A percentile compares a stretch with the other conserved stretches of the same genome.
These are phyloP conservation scores for Tillus elongatus DNA, from an alignment of 2,888 invertebrate species.

Conservation along the genomic window DNA sequence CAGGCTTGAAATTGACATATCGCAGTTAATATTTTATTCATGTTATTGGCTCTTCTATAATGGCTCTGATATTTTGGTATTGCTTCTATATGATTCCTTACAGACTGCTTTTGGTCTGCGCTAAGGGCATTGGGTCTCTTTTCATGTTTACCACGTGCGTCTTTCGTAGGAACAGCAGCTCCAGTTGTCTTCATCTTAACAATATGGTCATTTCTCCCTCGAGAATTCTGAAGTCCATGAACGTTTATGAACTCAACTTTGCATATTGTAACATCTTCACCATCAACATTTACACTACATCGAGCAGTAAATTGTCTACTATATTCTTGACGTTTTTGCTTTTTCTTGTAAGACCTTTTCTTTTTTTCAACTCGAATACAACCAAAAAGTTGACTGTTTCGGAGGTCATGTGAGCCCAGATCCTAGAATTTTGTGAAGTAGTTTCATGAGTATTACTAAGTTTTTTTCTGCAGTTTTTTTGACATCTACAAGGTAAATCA, in stretches of 20 bases:
- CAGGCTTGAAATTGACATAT: slow-evolving; percentile 9
- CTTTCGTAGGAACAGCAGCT: slow-evolving; percentile 8
- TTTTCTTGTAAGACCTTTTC: slow-evolving; percentile 16
- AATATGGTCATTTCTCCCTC: slow-evolving; percentile 13
- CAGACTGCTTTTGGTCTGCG: slow-evolving; percentile 11
- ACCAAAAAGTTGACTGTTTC: slow-evolving; percentile 16
- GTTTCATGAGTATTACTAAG: background rate
- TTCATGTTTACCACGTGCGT: slow-evolving; percentile 13
- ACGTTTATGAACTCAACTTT: slow-evolving; percentile 15
- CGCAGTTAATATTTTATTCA: slow-evolving; percentile 12
- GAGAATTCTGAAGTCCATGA: slow-evolving; percentile 10
- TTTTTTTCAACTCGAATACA: slow-evolving; percentile 13
- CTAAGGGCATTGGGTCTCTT: slow-evolving; percentile 13
- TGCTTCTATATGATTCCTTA: slow-evolving; percentile 12
- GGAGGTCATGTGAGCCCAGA: slow-evolving; percentile 14
- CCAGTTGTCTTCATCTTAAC: slow-evolving; percentile 10
- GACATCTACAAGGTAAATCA: background rate
- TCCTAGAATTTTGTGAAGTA: slow-evolving; percentile 12
- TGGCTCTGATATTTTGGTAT: slow-evolving; percentile 18
- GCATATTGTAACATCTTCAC: slow-evolving; percentile 11
- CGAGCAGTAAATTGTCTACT: slow-evolving; percentile 1
- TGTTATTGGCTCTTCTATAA: slow-evolving; percentile 14
- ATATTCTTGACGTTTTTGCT: slow-evolving; percentile 15
- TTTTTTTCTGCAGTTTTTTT: slow-evolving; percentile 2
- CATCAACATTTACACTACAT: slow-evolving; percentile 9